These are phyloP conservation scores for Amphipoea oculea DNA, from an alignment of 2,888 invertebrate species.

Conservation along the genomic window DNA sequence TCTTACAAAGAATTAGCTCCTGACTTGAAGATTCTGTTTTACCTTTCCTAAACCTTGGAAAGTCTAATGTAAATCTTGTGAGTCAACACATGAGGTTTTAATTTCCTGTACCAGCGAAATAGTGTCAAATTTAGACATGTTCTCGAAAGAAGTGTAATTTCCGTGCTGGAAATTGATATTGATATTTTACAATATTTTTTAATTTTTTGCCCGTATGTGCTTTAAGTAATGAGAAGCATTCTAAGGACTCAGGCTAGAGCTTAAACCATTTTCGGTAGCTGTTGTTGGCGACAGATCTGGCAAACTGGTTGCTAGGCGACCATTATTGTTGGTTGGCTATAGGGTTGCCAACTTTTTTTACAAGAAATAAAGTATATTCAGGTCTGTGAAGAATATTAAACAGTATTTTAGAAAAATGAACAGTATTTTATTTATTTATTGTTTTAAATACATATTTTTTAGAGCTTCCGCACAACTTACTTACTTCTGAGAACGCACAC, in stretches of 20 bases:
- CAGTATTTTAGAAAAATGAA: too few relatives aligned
- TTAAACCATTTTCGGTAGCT: background rate
- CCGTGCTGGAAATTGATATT: background rate
- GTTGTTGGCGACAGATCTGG: too few relatives aligned
- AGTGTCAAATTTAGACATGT: slow-evolving; percentile 2
- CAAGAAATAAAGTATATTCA: too few relatives aligned
- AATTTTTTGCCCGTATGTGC: background rate
- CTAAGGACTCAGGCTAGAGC: background rate
- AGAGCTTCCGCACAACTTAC: too few relatives aligned
- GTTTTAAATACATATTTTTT: too few relatives aligned
- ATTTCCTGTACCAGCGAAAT: slow-evolving; percentile 30
- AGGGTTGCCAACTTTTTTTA: too few relatives aligned
- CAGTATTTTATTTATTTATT: too few relatives aligned
- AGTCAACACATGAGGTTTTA: background rate
- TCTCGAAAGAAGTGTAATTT: slow-evolving; percentile 9
- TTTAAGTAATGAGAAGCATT: background rate
- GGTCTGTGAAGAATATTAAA: too few relatives aligned
- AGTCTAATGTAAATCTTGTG: background rate
- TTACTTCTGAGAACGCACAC: too few relatives aligned
- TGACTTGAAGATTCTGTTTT: background rate
- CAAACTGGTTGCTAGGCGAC: too few relatives aligned
- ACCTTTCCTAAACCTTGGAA: background rate
- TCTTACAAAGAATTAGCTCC: background rate
- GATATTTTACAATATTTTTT: background rate
- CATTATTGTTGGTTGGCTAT: too few relatives aligned